phyloP scores from a whole-genome alignment of 2,888 invertebrate species.

The Cantharis rustica region DNA sequence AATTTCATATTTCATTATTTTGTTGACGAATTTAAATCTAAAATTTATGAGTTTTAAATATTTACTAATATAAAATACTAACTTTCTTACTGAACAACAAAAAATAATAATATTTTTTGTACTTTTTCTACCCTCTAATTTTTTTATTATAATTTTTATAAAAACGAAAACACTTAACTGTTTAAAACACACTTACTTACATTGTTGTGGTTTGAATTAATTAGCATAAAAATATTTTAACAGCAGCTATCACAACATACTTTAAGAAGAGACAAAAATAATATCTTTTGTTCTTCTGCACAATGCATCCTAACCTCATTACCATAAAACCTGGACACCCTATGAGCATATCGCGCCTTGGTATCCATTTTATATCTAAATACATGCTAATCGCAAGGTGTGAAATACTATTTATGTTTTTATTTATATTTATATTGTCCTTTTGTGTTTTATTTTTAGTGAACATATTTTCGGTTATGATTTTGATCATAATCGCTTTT shows the following conservation, averaged over 20 bases:
- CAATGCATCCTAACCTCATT: conserved; percentile 25
- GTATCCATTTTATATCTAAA: conserved; percentile 34
- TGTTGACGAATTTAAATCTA: too few relatives aligned
- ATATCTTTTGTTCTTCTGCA: conserved; percentile 33
- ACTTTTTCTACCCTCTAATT: not conserved
- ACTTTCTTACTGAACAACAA: too few relatives aligned
- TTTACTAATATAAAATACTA: too few relatives aligned
- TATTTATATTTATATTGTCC: conserved; percentile 21
- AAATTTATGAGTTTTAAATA: too few relatives aligned
- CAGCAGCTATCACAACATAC: conserved; percentile 36
- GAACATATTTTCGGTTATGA: not conserved
- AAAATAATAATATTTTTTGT: too few relatives aligned
- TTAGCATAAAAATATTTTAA: conserved; percentile 38
- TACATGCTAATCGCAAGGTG: conserved; percentile 37
- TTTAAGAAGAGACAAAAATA: conserved; percentile 36
- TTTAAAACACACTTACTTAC: conserved; percentile 7
- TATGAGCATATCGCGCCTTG: conserved; percentile 28
- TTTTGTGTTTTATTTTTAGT: not conserved
- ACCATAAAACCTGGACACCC: conserved; percentile 32
- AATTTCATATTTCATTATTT: too few relatives aligned
- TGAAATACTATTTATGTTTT: conserved; percentile 33
- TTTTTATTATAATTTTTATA: not conserved
- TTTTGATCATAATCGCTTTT: not conserved
- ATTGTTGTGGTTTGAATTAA: conserved; percentile 18
- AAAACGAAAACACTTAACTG: not conserved